Conservation (phyloP, 2,888 invertebrate genomes). For the Copidosoma aretas region DNA sequence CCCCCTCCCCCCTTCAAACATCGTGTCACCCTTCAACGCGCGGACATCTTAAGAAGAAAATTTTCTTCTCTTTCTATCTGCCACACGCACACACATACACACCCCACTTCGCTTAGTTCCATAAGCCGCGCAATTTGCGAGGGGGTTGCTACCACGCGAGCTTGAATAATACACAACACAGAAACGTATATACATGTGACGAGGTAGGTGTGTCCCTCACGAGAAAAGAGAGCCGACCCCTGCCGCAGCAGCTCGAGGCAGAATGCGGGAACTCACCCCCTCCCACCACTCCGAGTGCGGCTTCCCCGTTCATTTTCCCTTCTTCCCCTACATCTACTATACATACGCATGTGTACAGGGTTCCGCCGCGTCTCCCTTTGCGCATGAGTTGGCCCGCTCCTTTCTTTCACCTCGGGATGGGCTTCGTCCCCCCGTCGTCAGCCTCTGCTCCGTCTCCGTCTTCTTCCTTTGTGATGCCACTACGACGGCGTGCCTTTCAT, state of each 20-base stretch:
- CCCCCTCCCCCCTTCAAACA: too few relatives aligned
- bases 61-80: conserved; percentile 6
- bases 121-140: too few relatives aligned
- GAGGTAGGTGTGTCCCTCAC: conserved; percentile 37
- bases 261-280: neutral
- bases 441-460: too few relatives aligned
- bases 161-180: too few relatives aligned
- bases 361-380: neutral
- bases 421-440: too few relatives aligned
- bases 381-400: conserved; percentile 5
- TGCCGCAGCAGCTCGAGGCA: neutral
- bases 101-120: too few relatives aligned
- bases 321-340: neutral
- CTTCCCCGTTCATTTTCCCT: conserved; percentile 12
- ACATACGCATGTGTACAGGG: neutral
- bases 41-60: too few relatives aligned
- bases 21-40: too few relatives aligned
- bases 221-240: conserved; percentile 1
- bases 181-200: neutral
- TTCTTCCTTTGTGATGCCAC: too few relatives aligned
- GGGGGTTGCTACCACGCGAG: too few relatives aligned
- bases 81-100: neutral
- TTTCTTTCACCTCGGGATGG: too few relatives aligned
- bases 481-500: too few relatives aligned
- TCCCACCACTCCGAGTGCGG: neutral